A percentile compares a stretch with the other conserved stretches of the same genome.
Evolutionary conservation across 2,888 invertebrate genomes (phyloP).

Genomic region (Aricia artaxerxes): DNA sequence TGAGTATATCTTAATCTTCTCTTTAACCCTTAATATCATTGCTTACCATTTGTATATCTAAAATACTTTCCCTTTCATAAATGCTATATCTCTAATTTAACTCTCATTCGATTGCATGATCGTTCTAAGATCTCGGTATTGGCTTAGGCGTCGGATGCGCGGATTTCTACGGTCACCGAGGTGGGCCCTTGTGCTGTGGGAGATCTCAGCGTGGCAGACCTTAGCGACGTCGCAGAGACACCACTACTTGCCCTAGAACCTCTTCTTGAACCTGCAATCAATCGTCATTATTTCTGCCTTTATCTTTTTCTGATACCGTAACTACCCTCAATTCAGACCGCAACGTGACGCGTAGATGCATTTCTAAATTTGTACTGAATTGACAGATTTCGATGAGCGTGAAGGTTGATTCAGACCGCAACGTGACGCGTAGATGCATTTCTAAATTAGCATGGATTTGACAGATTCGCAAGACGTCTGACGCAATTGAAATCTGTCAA

Average conservation of each 20-base stretch:
- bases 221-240: conserved; percentile 86
- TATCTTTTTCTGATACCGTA: neutral
- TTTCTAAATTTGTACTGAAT: too few relatives aligned
- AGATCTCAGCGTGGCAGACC: conserved; percentile 80
- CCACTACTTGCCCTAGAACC: conserved; percentile 89
- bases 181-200: conserved; percentile 70
- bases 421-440: too few relatives aligned
- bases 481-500: too few relatives aligned
- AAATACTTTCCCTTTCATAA: conserved; percentile 30
- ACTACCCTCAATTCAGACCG: neutral
- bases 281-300: neutral
- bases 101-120: neutral
- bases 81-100: conserved; percentile 18
- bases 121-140: conserved; percentile 4
- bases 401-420: too few relatives aligned
- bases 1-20: conserved; percentile 48
- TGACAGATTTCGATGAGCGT: too few relatives aligned
- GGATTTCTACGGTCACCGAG: conserved; percentile 88
- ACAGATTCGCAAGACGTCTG: too few relatives aligned
- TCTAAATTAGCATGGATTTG: too few relatives aligned
- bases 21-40: conserved; percentile 31
- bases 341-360: too few relatives aligned
- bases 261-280: conserved; percentile 78
- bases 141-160: conserved; percentile 73
- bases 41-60: conserved; percentile 29